phyloP scores from a whole-genome alignment of 2,113 vertebrate species.

The Numida meleagris region DNA sequence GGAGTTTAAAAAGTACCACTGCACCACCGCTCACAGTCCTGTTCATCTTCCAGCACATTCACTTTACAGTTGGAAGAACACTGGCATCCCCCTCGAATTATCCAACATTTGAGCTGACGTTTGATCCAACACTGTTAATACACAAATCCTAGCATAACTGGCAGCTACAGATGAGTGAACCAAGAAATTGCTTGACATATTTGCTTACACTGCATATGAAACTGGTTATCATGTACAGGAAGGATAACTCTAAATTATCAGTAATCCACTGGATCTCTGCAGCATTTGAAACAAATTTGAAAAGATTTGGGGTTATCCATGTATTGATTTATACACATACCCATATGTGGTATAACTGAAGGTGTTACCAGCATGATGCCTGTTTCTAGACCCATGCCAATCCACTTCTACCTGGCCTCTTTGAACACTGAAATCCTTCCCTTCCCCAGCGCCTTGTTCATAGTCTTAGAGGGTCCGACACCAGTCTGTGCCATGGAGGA shows the following conservation, averaged over 20 bases:
- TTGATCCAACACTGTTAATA: slow-evolving; percentile 47
- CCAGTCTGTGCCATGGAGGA: not conserved
- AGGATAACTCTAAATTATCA: slow-evolving; percentile 40
- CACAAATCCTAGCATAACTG: slow-evolving; percentile 62
- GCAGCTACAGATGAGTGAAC: slow-evolving; percentile 67
- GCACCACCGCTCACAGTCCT: not conserved
- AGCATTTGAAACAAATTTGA: not conserved
- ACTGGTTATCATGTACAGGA: slow-evolving; percentile 32
- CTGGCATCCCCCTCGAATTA: slow-evolving; percentile 30
- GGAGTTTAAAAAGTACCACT: not conserved
- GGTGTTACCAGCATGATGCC: not conserved
- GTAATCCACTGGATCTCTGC: slow-evolving; percentile 37
- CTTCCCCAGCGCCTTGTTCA: not conserved
- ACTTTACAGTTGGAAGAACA: slow-evolving; percentile 35
- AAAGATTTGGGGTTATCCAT: not conserved
- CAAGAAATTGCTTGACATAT: slow-evolving; percentile 72
- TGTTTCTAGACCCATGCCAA: not conserved
- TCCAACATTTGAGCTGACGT: slow-evolving; percentile 29
- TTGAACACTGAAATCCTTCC: not conserved
- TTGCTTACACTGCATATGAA: slow-evolving; percentile 44
- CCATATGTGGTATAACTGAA: not conserved
- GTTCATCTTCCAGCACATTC: not conserved
- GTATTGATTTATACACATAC: not conserved
- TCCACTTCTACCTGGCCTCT: not conserved
- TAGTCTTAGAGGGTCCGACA: not conserved